phyloP scores from a whole-genome alignment of 2,888 invertebrate species.

The Cerceris rybyensis region DNA sequence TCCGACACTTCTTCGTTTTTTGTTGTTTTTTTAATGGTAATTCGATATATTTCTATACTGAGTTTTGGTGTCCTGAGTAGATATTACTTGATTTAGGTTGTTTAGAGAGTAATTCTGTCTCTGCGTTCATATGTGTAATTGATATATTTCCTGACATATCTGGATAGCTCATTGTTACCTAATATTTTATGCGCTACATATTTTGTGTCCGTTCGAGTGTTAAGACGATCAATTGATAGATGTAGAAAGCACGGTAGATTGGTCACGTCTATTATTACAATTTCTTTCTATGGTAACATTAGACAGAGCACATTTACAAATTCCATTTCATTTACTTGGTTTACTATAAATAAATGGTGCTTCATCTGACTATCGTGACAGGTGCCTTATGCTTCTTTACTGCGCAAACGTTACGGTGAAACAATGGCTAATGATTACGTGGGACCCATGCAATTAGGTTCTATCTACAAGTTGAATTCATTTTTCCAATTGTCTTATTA shows the following conservation, averaged over 20 bases:
- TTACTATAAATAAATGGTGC: slow-evolving; percentile 41
- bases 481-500: too few species aligned
- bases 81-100: slow-evolving; percentile 43
- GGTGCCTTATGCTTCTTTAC: slow-evolving; percentile 42
- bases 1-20: slow-evolving; percentile 41
- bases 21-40: slow-evolving; percentile 15
- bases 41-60: slow-evolving; percentile 4
- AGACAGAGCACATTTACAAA: slow-evolving; percentile 48
- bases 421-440: slow-evolving; percentile 30
- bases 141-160: slow-evolving; percentile 38
- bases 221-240: slow-evolving; percentile 42
- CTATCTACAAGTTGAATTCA: not conserved
- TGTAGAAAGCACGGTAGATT: slow-evolving; percentile 65
- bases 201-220: slow-evolving; percentile 44
- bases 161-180: slow-evolving; percentile 38
- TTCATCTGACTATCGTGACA: slow-evolving; percentile 44
- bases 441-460: slow-evolving; percentile 3
- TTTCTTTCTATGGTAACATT: slow-evolving; percentile 55
- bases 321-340: slow-evolving; percentile 36
- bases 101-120: slow-evolving; percentile 53
- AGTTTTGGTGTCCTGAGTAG: slow-evolving; percentile 47
- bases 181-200: slow-evolving; percentile 18
- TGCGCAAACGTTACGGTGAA: slow-evolving; percentile 27
- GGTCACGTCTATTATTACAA: slow-evolving; percentile 40
- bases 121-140: slow-evolving; percentile 53